Conservation (phyloP, 2,888 invertebrate species). For the Philereme vetulata region DNA sequence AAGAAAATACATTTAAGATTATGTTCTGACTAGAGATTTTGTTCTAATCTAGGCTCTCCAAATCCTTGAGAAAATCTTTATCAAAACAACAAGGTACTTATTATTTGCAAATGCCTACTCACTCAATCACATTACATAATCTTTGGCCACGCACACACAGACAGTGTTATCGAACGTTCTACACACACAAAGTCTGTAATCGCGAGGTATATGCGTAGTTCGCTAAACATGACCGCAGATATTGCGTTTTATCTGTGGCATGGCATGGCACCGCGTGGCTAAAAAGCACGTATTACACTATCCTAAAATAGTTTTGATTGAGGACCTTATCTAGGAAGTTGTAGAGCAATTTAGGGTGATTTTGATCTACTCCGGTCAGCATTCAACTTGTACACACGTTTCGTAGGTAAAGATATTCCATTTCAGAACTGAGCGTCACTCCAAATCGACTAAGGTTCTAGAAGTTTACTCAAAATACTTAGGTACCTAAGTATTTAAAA, state of each 20-base stretch:
- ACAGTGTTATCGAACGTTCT: constrained; percentile 44
- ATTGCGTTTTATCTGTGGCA: constrained; percentile 14
- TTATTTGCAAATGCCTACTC: constrained; percentile 27
- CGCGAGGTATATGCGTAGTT: constrained; percentile 59
- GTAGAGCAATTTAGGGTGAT: not conserved
- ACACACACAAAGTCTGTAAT: constrained; percentile 25
- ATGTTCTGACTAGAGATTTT: too few relatives aligned
- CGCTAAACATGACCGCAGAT: constrained; percentile 21
- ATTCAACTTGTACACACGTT: too few relatives aligned
- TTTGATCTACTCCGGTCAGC: not conserved
- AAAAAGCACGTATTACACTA: not conserved
- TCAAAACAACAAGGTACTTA: not conserved
- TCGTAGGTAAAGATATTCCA: too few relatives aligned
- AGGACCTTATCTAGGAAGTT: not conserved
- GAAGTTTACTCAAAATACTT: too few relatives aligned
- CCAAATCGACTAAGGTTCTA: too few relatives aligned
- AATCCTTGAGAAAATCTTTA: constrained; percentile 4
- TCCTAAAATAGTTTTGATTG: not conserved
- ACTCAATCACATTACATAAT: constrained; percentile 38
- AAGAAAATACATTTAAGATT: too few relatives aligned
- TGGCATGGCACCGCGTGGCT: constrained; percentile 24
- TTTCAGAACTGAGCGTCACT: too few relatives aligned
- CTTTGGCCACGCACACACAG: constrained; percentile 50
- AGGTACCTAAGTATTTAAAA: too few relatives aligned
- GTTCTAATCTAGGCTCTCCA: not conserved